phyloP scores from a whole-genome alignment of 2,797 vertebrate genomes.

The Siniperca undulata region DNA sequence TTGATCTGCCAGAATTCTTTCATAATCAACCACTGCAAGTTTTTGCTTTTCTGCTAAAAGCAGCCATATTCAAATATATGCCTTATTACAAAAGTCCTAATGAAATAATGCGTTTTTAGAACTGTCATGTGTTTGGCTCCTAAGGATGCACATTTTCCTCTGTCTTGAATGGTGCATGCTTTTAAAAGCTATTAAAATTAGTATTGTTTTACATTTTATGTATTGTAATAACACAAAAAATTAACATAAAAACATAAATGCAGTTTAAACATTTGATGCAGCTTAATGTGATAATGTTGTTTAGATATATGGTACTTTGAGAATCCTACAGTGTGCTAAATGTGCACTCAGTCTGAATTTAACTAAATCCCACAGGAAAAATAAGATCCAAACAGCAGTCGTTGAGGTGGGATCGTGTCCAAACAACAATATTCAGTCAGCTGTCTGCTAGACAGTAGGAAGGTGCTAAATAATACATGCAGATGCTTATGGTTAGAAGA shows the following conservation, averaged over 20 bases:
- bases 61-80: neutral
- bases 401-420: slow-evolving; percentile 8
- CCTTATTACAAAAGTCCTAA: neutral
- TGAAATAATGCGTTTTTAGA: neutral
- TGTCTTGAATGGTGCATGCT: neutral
- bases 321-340: neutral
- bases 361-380: slow-evolving; percentile 16
- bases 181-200: neutral
- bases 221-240: neutral
- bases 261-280: neutral
- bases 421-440: slow-evolving; percentile 28
- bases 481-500: slow-evolving; percentile 2
- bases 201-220: neutral
- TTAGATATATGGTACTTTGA: neutral
- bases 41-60: neutral
- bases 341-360: slow-evolving; percentile 26
- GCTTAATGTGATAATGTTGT: neutral
- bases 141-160: neutral
- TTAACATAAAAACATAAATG: neutral
- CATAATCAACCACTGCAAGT: neutral
- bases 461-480: slow-evolving; percentile 53
- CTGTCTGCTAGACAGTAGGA: slow-evolving; percentile 17
- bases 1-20: neutral
- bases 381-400: slow-evolving; percentile 16
- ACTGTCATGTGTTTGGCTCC: neutral